Evolutionary conservation across 2,113 vertebrate genomes (phyloP).

Genomic region (Clarias macrocephalus): DNA sequence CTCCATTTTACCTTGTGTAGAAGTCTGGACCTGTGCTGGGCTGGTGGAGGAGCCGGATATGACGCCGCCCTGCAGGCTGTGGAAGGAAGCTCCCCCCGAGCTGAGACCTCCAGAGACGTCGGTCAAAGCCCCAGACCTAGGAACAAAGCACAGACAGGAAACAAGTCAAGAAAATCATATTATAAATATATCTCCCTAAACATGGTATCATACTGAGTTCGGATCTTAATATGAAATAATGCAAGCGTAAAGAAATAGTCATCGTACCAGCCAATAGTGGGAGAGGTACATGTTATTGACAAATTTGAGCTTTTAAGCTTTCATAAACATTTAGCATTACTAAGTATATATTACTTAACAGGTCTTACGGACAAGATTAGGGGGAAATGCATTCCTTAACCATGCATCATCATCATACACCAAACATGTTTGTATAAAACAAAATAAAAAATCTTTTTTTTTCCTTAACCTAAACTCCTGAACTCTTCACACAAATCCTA

Average conservation of each 20-base stretch:
- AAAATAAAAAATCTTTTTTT: no score
- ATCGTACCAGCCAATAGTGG: not conserved
- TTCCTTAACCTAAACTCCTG: no score
- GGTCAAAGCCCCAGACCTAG: conserved; percentile 66
- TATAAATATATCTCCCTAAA: not conserved
- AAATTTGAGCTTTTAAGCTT: no score
- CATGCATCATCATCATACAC: no score
- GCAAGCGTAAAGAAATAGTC: not conserved
- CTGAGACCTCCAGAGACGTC: conserved; percentile 74
- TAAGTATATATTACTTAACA: no score
- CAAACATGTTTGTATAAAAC: no score
- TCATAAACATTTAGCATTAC: no score
- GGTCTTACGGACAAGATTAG: no score
- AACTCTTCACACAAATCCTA: no score
- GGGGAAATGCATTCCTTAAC: no score
- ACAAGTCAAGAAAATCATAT: not conserved
- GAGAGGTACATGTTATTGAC: not conserved
- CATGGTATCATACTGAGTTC: not conserved
- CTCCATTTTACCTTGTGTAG: conserved; percentile 82
- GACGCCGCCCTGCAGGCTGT: conserved; percentile 82
- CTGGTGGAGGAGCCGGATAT: conserved; percentile 71
- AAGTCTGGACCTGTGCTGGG: conserved; percentile 72
- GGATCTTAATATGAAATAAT: not conserved
- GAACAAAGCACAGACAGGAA: not conserved
- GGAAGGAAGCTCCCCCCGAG: conserved; percentile 79